Base-by-base conservation (phyloP, 2,888 invertebrate species). In the Ptychoptera albimana region DNA sequence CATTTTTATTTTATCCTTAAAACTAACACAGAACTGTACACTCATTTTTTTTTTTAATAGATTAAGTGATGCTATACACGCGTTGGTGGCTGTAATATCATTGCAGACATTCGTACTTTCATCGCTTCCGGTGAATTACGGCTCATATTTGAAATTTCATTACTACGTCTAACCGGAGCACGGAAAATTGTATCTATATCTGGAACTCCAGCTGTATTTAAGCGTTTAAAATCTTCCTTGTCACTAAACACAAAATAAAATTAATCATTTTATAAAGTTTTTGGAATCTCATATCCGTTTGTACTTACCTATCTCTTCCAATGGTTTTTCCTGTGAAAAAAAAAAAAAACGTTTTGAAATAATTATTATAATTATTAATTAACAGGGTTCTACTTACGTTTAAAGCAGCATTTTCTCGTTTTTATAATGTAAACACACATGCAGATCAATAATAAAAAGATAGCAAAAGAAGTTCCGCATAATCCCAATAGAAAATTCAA, bases 31-130 rank as follows among this genome's bases (percentile, higher is more conserved):
- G n/a, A n/a, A n/a, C n/a, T n/a, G n/a, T n/a, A n/a, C n/a, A n/a
- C n/a, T n/a, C n/a, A n/a, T n/a, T n/a, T n/a, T n/a, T n/a, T n/a
- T n/a, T n/a, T n/a, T n/a, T n/a, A n/a, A n/a, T n/a, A n/a, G n/a
- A n/a, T n/a, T n/a, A n/a, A n/a, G n/a, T n/a, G n/a, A n/a, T 65
- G 65, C 66, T 66, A 66, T 64, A 82, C 84, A 72, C 83, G 81
- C 71, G 85, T 86, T 66, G 87, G 86, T 58, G 86, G 82, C 72
- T 86, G 86, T 68, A 86, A 74, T 70, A 86, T 83, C 73, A 84
- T 83, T 64, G 87, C 84, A 60, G 86, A 86, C 67, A 85, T 80
- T 70, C 86, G 84, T 72, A 87, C 84, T 79, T 85, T 84, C 75
- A 83, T 80, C 69, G 80, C 81, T 71, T 74, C 86, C 59, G 77